A percentile compares a stretch with the other conserved stretches of the same genome.
phyloP scores from a whole-genome alignment of 53 echinoderm and acorn worm species.

The Holothuria leucospilota region DNA sequence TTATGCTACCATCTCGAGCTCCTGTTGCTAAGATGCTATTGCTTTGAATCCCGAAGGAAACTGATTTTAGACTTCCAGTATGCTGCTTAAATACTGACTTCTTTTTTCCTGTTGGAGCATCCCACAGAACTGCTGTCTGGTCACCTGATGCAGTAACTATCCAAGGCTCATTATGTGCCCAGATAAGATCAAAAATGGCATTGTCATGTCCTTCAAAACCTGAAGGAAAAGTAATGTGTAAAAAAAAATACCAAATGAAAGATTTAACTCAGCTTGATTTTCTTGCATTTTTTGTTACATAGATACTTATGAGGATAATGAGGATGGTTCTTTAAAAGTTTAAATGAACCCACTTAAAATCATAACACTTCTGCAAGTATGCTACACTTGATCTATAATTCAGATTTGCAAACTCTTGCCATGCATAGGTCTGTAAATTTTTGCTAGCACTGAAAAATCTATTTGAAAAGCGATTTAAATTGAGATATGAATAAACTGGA shows the following conservation, averaged over 20 bases:
- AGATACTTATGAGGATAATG: background rate
- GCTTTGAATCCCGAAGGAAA: slow-evolving; percentile 74
- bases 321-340: background rate
- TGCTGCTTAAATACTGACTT: slow-evolving; percentile 84
- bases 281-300: background rate
- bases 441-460: no score
- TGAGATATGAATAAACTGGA: no score
- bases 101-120: slow-evolving; percentile 59
- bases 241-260: background rate
- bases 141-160: slow-evolving; percentile 97
- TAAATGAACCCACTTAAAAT: background rate
- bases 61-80: slow-evolving; percentile 92
- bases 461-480: no score
- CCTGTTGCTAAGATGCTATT: slow-evolving; percentile 85
- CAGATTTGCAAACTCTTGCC: no score
- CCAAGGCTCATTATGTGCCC: slow-evolving; percentile 78
- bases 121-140: slow-evolving; percentile 97
- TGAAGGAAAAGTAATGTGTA: slow-evolving; percentile 29
- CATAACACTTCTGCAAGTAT: background rate
- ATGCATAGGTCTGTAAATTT: no score
- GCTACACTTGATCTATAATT: no score
- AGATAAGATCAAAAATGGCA: slow-evolving; percentile 94
- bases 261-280: background rate
- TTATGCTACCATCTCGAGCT: slow-evolving; percentile 91
- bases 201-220: slow-evolving; percentile 92